Base-by-base conservation (phyloP, 2,113 vertebrate species). In the Corydoras sp. region DNA sequence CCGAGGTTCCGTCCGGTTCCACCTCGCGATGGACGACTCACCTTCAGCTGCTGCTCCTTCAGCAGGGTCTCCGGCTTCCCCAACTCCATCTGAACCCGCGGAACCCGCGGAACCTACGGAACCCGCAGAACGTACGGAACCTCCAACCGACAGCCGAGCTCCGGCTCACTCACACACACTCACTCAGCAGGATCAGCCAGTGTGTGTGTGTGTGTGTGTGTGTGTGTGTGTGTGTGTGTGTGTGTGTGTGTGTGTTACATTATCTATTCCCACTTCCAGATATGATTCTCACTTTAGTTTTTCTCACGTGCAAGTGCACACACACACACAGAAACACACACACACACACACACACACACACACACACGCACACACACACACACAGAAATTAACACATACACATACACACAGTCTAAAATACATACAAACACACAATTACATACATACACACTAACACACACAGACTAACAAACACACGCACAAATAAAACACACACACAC, bases 21-120 rank as follows among this genome's bases (percentile, higher is more conserved):
- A 4, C 32, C 32, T 35, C 32, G 32, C 32, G 3, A 35, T 4
- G 7, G 3, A 8, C 43, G 24, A 59, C 87, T 87, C 81, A 90
- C 88, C 88, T 86, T 88, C 5, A 90, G 81, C 75, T 85, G 87
- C 69, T 83, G 86, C 71, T 82, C 85, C 79, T 83, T 91, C 58
- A 84, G 9, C 8, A 84, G 59, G 32, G 74, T 83, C 15, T 88
- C 85, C n/a, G 9, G 15, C 67, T 81, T 88, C 60, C 69, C 48
- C 29, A 31, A 10, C 54, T 89, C 86, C 88, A 89, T 90, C 61
- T n/a, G 50, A n/a, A n/a, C n/a, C n/a, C n/a, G n/a, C n/a, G n/a
- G n/a, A n/a, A n/a, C n/a, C n/a, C n/a, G n/a, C n/a, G n/a, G n/a
- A n/a, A n/a, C n/a, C n/a, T n/a, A n/a, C n/a, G n/a, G n/a, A n/a